Evolutionary conservation across 2,888 invertebrate species (phyloP), one percentile per base, ranked within the genome.

Genomic region (Lagria hirta): DNA sequence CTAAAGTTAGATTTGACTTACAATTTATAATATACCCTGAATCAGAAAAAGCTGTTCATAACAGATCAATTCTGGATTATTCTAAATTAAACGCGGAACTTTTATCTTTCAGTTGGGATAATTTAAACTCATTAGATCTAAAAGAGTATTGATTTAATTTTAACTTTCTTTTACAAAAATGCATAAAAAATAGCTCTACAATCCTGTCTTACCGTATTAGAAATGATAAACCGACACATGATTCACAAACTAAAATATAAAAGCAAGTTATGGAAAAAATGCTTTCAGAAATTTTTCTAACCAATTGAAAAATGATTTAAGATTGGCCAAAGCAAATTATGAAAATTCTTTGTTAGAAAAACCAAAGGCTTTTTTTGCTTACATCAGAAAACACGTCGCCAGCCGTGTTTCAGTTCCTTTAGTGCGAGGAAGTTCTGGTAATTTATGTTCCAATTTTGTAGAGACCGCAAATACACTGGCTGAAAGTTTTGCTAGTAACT

Each of bases 401-500:
- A 24, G 21, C 10, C 21, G 21, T 24, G 24, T 24, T 10, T 24
- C 24, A 5, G 8, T 24, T 24, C 24, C 24, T 24, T 24, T 24
- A 24, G 24, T 24, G 12, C 24, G 24, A 11, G 12, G 12, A 11
- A 13, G 11, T 24, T 24, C 24, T 11, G 24, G 8, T 24, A 10
- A 11, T 11, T 13, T 24, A 10, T 24, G 24, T 10, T 24, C 11
- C 24, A 13, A 24, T 24, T 13, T 11, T 24, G 12, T 13, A 24
- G 26, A 26, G 13, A 26, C 26, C 13, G 26, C 26, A 26, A 26
- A 26, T 13, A 26, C 26, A 12, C 13, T 26, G 13, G 26, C 26
- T 3, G 26, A 12, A 11, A 26, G 26, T 26, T 26, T 26, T 26
- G 26, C 26, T 26, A 13, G 12, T 8, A 26, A 11, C 26, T 26